Percentiles rank a stretch among this genome's conserved stretches.
These are phyloP conservation scores for Sweltsa coloradensis DNA, from an alignment of 1,140 invertebrate species.

Conservation along the genomic window DNA sequence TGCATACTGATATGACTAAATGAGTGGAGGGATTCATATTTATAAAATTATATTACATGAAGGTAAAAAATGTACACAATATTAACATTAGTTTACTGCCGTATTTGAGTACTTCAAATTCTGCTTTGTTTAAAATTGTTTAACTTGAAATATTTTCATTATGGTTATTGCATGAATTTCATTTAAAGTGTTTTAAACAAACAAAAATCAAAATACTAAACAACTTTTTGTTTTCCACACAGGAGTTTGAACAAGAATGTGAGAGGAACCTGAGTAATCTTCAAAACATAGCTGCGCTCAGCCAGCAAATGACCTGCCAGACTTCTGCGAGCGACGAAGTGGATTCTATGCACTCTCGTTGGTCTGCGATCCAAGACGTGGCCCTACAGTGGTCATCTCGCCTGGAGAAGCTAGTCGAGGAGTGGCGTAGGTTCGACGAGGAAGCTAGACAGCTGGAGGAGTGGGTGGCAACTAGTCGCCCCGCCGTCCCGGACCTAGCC, in stretches of 20 bases:
- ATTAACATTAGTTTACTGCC: too few relatives aligned
- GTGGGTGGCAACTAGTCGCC: constrained; percentile 55
- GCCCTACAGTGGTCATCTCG: constrained; percentile 59
- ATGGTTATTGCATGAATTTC: too few relatives aligned
- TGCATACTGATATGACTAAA: too few relatives aligned
- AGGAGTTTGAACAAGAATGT: constrained; percentile 35
- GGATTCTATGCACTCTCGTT: constrained; percentile 65
- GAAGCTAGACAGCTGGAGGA: constrained; percentile 55
- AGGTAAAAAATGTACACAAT: too few relatives aligned
- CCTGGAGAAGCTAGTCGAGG: constrained; percentile 61
- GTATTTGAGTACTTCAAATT: too few relatives aligned
- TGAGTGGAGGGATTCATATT: too few relatives aligned
- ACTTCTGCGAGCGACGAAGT: constrained; percentile 65
- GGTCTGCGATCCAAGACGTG: constrained; percentile 60
- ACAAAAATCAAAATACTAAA: too few relatives aligned
- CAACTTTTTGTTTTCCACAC: constrained; percentile 9
- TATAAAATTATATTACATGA: too few relatives aligned
- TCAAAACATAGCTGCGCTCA: constrained; percentile 43
- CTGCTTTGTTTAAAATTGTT: too few relatives aligned
- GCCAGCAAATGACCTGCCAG: constrained; percentile 56
- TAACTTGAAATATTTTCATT: too few relatives aligned
- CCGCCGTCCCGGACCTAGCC: constrained; percentile 35
- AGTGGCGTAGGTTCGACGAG: constrained; percentile 67
- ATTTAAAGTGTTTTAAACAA: neutral
- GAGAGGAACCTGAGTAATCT: constrained; percentile 27